A percentile compares a stretch with the other conserved stretches of the same genome.
Evolutionary conservation across 2,113 vertebrate genomes (phyloP).

Genomic region (Semicossyphus pulcher): DNA sequence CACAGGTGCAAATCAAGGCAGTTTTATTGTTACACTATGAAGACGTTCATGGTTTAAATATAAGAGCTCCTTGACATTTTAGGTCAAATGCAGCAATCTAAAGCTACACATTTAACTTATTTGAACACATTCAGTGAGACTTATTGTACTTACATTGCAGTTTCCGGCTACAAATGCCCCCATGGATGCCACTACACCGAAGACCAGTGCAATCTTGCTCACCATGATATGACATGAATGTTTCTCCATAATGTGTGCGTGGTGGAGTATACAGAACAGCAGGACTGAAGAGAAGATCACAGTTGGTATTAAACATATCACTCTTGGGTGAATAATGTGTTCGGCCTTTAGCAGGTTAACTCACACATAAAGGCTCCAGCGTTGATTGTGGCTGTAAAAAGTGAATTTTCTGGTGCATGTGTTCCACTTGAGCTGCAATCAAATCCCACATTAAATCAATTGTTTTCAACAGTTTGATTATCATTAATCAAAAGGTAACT

Average conservation of each 20-base stretch:
- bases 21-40: neutral
- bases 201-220: slow-evolving; percentile 74
- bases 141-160: slow-evolving; percentile 81
- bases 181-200: slow-evolving; percentile 72
- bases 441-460: neutral
- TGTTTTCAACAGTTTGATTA: neutral
- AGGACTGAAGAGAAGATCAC: slow-evolving; percentile 71
- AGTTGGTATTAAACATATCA: neutral
- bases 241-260: slow-evolving; percentile 82
- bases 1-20: slow-evolving; percentile 11
- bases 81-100: too few relatives aligned
- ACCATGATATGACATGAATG: slow-evolving; percentile 60
- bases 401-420: slow-evolving; percentile 77
- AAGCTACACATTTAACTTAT: neutral
- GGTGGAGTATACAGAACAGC: slow-evolving; percentile 81
- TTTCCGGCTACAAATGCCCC: slow-evolving; percentile 83
- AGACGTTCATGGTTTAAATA: neutral
- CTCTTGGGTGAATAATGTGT: neutral
- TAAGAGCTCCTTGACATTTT: neutral
- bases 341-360: slow-evolving; percentile 41
- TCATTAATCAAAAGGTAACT: too few relatives aligned
- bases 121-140: neutral
- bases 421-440: slow-evolving; percentile 79
- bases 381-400: slow-evolving; percentile 83
- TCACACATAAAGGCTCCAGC: slow-evolving; percentile 82